A percentile compares a stretch with the other conserved stretches of the same genome.
Conservation (phyloP, 2,797 vertebrate species). For the Malacoraja senta region DNA sequence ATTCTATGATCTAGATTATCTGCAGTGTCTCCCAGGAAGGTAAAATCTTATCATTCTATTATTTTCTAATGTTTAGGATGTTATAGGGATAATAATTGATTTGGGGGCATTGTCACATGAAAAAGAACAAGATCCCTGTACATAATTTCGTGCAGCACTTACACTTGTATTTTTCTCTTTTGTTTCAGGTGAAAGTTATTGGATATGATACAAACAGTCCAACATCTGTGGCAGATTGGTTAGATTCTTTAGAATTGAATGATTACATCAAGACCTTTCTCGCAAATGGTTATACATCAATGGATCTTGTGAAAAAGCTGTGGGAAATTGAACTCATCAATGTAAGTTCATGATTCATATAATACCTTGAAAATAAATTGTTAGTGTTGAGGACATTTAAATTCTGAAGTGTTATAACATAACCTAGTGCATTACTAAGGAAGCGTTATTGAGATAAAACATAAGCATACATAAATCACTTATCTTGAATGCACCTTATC, state of each 20-base stretch:
- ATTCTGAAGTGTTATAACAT: constrained; percentile 15
- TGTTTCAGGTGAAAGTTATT: constrained; percentile 77
- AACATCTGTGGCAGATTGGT: constrained; percentile 90
- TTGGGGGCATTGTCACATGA: neutral
- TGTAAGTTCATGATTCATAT: constrained; percentile 63
- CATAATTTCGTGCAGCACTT: neutral
- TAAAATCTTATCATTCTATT: neutral
- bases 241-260: constrained; percentile 89
- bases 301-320: constrained; percentile 98
- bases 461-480: neutral
- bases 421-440: neutral
- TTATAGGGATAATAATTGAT: neutral
- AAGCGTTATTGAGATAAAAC: constrained; percentile 8
- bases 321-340: constrained; percentile 98
- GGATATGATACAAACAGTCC: constrained; percentile 91
- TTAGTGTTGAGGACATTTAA: constrained; percentile 17
- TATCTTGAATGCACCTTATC: neutral
- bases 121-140: neutral
- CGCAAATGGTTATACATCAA: constrained; percentile 93
- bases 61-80: neutral
- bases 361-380: neutral
- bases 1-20: too few relatives aligned
- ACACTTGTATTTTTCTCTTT: constrained; percentile 41
- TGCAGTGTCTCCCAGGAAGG: neutral
- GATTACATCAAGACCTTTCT: constrained; percentile 97